phyloP scores from a whole-genome alignment of 2,888 invertebrate genomes.

The Fissipunctia ypsillon region DNA sequence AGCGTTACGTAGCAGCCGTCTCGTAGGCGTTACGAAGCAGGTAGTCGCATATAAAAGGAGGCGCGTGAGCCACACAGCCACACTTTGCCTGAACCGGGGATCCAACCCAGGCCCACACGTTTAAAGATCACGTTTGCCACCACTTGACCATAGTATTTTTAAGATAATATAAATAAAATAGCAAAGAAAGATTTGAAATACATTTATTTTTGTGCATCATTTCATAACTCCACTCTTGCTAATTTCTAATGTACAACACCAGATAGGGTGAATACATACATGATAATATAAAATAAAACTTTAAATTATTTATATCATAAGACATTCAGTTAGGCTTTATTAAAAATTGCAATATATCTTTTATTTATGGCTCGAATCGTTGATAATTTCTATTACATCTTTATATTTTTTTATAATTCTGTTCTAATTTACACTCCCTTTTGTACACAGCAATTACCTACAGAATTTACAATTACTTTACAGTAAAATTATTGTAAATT shows the following conservation, averaged over 20 bases:
- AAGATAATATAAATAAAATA: conserved; percentile 40
- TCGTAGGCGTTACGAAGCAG: background rate
- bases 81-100: background rate
- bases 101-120: background rate
- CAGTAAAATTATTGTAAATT: conserved; percentile 65
- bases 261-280: conserved; percentile 81
- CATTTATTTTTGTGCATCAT: conserved; percentile 89
- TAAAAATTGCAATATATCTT: conserved; percentile 75
- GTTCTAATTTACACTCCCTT: conserved; percentile 72
- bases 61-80: no score
- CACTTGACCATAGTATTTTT: background rate
- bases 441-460: conserved; percentile 72
- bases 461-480: conserved; percentile 68
- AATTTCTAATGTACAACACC: conserved; percentile 85
- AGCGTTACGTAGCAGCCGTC: no score
- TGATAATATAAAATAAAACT: conserved; percentile 78
- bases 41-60: background rate
- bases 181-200: conserved; percentile 79
- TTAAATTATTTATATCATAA: conserved; percentile 84
- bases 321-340: conserved; percentile 88
- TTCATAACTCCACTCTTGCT: conserved; percentile 83
- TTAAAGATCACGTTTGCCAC: background rate
- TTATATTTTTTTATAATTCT: conserved; percentile 62
- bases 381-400: conserved; percentile 73
- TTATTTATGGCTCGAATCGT: conserved; percentile 86